These are phyloP conservation scores for Heliconius eleuchia DNA, from an alignment of 1,140 invertebrate genomes.

Conservation along the genomic window DNA sequence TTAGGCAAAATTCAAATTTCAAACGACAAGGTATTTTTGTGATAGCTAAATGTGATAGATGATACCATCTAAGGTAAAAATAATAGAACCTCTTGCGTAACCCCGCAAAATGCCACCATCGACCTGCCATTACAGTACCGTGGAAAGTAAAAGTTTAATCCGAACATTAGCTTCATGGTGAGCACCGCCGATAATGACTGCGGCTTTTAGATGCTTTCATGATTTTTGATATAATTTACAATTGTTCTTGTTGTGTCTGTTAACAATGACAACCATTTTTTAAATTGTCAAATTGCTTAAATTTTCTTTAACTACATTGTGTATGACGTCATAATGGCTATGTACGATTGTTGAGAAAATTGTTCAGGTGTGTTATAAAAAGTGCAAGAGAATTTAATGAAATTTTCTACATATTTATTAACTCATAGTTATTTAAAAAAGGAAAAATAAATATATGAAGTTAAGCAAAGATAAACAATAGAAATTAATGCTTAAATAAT, in stretches of 20 bases:
- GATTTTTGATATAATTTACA: background rate
- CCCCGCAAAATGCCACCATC: background rate
- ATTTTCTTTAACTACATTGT: too few species aligned
- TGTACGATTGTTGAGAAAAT: too few species aligned
- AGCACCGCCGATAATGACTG: background rate
- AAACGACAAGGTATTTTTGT: background rate
- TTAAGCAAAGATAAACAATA: too few species aligned
- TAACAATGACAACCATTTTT: too few species aligned
- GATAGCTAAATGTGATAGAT: background rate
- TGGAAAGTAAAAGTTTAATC: slow-evolving; percentile 9
- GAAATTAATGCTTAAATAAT: too few species aligned
- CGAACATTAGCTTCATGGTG: background rate
- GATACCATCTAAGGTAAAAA: background rate
- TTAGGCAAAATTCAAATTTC: background rate
- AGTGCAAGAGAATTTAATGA: too few species aligned
- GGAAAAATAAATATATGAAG: too few species aligned
- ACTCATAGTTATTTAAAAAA: too few species aligned
- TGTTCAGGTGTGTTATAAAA: too few species aligned
- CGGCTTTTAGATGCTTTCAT: background rate
- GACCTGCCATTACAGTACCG: background rate
- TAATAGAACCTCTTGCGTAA: background rate
- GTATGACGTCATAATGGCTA: too few species aligned
- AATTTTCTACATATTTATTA: too few species aligned
- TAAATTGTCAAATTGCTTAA: too few species aligned
- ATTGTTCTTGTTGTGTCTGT: background rate